Percentiles rank a stretch among this genome's conserved stretches.
phyloP scores from a whole-genome alignment of 53 echinoderm and acorn worm species.

The Luidia sarsii region DNA sequence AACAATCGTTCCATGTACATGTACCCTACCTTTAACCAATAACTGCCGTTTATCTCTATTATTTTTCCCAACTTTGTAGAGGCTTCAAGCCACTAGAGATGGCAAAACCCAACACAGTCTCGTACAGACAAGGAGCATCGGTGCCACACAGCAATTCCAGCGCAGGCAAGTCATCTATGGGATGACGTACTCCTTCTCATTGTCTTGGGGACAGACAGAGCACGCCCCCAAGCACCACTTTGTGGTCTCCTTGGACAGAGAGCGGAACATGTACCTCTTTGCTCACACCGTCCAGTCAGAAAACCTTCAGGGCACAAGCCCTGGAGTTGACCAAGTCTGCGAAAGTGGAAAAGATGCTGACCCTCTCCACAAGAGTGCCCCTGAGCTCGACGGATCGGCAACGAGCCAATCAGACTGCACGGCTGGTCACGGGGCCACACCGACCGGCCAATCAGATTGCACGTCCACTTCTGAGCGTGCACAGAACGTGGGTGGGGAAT shows the following conservation, averaged over 20 bases:
- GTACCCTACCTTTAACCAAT: no score
- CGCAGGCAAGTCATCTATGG: constrained; percentile 74
- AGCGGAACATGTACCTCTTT: constrained; percentile 63
- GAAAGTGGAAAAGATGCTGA: neutral
- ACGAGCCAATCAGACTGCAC: constrained; percentile 31
- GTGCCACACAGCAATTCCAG: constrained; percentile 59
- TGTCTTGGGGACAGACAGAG: constrained; percentile 60
- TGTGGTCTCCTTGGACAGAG: constrained; percentile 75
- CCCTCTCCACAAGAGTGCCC: neutral
- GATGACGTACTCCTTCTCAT: constrained; percentile 62
- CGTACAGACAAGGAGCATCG: constrained; percentile 33
- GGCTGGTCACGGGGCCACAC: neutral
- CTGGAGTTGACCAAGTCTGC: no score
- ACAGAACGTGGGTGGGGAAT: constrained; percentile 2
- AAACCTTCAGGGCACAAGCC: neutral
- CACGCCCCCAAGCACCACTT: constrained; percentile 62
- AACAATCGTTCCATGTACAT: no score
- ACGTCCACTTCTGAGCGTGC: neutral
- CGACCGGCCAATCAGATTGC: constrained; percentile 24
- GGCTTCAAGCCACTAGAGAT: constrained; percentile 81
- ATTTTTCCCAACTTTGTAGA: no score
- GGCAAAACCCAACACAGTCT: constrained; percentile 59
- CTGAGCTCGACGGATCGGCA: neutral
- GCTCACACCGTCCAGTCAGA: constrained; percentile 59
- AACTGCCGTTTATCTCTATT: no score